Conservation (phyloP, 2,113 vertebrate species). For the Pagrus major region DNA sequence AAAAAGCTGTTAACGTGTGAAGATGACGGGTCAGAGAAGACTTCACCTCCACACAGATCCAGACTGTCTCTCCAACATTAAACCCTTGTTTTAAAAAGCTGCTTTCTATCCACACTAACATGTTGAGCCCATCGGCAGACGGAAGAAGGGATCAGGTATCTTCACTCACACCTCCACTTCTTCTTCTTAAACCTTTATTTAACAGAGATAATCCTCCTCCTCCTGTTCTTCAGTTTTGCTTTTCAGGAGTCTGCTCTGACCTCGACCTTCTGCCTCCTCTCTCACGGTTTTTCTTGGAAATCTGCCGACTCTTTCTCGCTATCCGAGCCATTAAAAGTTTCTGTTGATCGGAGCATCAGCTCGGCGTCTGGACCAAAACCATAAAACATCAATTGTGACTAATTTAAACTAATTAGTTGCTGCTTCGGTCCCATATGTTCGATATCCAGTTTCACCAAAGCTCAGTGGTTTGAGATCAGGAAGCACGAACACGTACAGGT, state of each 20-base stretch:
- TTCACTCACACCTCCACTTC: no score
- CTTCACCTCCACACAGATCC: no score
- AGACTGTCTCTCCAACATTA: no score
- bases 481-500: neutral
- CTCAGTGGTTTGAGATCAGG: neutral
- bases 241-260: neutral
- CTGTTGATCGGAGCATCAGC: neutral
- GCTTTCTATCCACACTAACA: no score
- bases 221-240: neutral
- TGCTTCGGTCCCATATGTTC: constrained; percentile 12
- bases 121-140: no score
- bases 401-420: constrained; percentile 25
- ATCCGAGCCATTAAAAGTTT: constrained; percentile 3
- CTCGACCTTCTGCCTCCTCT: neutral
- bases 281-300: neutral
- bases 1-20: no score
- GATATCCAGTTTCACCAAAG: neutral
- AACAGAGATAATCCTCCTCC: neutral
- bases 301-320: neutral
- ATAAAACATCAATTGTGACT: constrained; percentile 19
- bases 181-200: neutral
- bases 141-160: neutral
- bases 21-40: no score
- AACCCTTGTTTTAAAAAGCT: no score
- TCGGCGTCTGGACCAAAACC: constrained; percentile 6